Conservation (phyloP, 2,113 vertebrate genomes). For the Triplophysa tibetana region DNA sequence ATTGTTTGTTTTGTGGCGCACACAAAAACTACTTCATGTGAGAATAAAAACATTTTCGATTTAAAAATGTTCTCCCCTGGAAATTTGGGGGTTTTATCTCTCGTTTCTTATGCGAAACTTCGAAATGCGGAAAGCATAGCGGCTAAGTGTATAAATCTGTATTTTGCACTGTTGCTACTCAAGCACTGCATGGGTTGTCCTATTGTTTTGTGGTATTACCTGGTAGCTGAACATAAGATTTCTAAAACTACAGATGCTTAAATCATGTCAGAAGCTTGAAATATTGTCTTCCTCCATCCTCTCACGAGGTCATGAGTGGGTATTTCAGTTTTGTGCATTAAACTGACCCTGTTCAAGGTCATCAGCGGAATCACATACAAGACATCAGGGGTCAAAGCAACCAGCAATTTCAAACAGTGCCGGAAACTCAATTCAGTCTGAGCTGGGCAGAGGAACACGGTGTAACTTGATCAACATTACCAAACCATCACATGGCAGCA, state of each 20-base stretch:
- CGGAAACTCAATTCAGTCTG: neutral
- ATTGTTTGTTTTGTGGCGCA: too few relatives aligned
- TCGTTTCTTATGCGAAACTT: too few relatives aligned
- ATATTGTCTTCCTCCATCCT: neutral
- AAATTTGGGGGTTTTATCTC: too few relatives aligned
- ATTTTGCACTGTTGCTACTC: too few relatives aligned
- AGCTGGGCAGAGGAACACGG: neutral
- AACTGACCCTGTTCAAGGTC: constrained; percentile 8
- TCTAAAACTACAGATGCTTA: neutral
- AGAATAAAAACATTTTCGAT: too few relatives aligned
- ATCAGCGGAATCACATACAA: neutral
- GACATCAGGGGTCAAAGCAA: neutral
- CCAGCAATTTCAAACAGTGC: neutral
- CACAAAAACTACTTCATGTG: too few relatives aligned
- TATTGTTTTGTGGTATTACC: neutral
- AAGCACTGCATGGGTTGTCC: neutral
- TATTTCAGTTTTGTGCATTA: neutral
- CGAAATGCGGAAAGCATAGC: too few relatives aligned
- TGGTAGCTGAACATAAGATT: neutral
- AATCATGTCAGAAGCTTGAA: neutral
- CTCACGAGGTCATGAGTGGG: neutral
- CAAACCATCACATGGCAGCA: neutral
- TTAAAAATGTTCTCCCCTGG: too few relatives aligned
- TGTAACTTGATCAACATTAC: neutral
- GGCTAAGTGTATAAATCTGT: too few relatives aligned